Percentiles rank a stretch among this genome's conserved stretches.
Conservation (phyloP, 2,888 invertebrate genomes). For the Thecocarcelia acutangulata region DNA sequence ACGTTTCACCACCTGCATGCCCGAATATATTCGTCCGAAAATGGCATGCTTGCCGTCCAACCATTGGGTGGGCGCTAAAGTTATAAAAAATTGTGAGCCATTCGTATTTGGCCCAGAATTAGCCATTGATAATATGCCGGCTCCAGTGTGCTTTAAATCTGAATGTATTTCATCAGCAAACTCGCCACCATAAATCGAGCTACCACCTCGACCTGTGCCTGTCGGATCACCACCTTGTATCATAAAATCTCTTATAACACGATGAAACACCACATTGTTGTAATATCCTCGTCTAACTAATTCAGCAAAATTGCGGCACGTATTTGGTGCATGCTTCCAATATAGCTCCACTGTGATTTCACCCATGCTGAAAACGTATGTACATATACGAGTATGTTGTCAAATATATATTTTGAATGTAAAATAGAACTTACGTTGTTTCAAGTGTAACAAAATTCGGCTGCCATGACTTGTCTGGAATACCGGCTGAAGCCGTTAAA, state of each 20-base stretch:
- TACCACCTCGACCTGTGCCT: constrained; percentile 97
- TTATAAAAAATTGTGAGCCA: constrained; percentile 99
- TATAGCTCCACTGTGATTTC: constrained; percentile 95
- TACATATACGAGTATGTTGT: neutral
- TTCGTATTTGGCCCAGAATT: constrained; percentile 98
- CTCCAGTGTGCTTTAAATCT: constrained; percentile 96
- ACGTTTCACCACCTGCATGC: constrained; percentile 95
- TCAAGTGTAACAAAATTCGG: constrained; percentile 91
- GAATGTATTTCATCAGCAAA: constrained; percentile 98
- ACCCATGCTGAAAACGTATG: constrained; percentile 88
- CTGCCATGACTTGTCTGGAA: constrained; percentile 95
- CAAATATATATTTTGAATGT: neutral
- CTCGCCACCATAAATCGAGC: constrained; percentile 96
- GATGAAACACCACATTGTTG: constrained; percentile 97
- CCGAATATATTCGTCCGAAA: constrained; percentile 93
- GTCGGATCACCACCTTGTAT: constrained; percentile 99
- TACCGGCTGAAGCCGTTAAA: constrained; percentile 82
- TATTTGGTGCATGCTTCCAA: constrained; percentile 99
- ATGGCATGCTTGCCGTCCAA: constrained; percentile 98
- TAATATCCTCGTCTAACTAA: constrained; percentile 96
- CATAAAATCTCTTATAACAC: constrained; percentile 96
- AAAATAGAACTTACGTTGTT: constrained; percentile 87
- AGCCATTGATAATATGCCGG: constrained; percentile 97
- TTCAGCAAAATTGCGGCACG: constrained; percentile 98
- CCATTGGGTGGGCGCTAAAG: constrained; percentile 98